Evolutionary conservation across 2,888 invertebrate genomes (phyloP), one percentile per base, ranked within the genome.

Genomic region (Rhagonycha fulva): DNA sequence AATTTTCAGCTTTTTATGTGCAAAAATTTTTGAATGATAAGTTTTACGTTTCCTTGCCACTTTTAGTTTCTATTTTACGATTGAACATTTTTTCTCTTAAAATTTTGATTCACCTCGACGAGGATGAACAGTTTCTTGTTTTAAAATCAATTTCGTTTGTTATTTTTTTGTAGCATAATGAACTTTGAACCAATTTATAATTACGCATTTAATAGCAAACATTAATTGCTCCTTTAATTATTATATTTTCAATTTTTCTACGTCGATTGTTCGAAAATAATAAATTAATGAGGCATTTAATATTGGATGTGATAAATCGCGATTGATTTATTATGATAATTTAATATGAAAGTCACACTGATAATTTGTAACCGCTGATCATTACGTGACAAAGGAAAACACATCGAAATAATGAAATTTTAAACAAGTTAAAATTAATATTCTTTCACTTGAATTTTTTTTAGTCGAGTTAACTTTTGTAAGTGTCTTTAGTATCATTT

Each of bases 401-500:
- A 70, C 62, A 30, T 30, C 30, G 30, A 19, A 70, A 30, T 62
- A 23, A 70, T 70, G 28, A 24, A 24, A n/a, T n/a, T n/a, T n/a
- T n/a, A n/a, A n/a, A n/a, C 19, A n/a, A 60, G 14, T 60, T 60
- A 14, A 14, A 62, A 14, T 62, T 62, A 14, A 12, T 14, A 62
- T 14, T 2, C 5, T 62, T 62, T 14, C 62, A 4, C 3, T 63
- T 24, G 9, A 14, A 66, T 14, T 1, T 66, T 66, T 14, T 10
- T 24, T 11, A 62, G 14, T 24, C 19, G 3, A 66, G 24, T 66
- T 75, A 70, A 72, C 69, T 72, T 60, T 72, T 72, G 71, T 75
- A 71, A 74, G 75, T 75, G 63, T 67, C 75, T 75, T 76, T 78
- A 74, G 75, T 75, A 68, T 67, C 75, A 72, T 76, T 78, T 78